Percentiles rank a stretch among this genome's conserved stretches.
Conservation (phyloP, 2,888 invertebrate species). For the Calephelis perditalis region DNA sequence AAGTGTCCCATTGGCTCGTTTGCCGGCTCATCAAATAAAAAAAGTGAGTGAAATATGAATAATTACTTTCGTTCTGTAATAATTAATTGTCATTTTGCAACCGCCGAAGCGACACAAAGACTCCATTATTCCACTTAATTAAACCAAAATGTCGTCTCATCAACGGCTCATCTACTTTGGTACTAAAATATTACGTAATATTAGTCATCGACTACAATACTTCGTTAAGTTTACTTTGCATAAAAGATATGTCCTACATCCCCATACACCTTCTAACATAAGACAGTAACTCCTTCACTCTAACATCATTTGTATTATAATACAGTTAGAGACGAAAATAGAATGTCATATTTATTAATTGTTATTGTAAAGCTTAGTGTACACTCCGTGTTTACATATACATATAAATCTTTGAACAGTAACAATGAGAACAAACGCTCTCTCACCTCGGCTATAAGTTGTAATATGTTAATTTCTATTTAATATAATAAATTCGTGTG, state of each 20-base stretch:
- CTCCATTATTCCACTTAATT: constrained; percentile 18
- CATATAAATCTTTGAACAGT: constrained; percentile 58
- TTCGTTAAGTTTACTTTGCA: constrained; percentile 59
- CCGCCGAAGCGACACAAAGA: constrained; percentile 9
- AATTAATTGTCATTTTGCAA: constrained; percentile 13
- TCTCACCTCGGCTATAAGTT: constrained; percentile 49
- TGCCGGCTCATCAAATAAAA: background rate
- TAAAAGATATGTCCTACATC: constrained; percentile 42
- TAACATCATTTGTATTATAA: constrained; percentile 13
- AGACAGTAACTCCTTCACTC: constrained; percentile 15
- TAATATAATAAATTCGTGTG: constrained; percentile 65
- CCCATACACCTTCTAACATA: constrained; percentile 5
- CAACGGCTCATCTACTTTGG: constrained; percentile 44
- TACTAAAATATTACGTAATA: constrained; percentile 45
- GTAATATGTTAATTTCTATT: constrained; percentile 75
- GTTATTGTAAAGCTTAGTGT: constrained; percentile 18
- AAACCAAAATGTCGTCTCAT: constrained; percentile 41
- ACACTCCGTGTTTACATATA: constrained; percentile 61
- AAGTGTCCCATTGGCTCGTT: no score
- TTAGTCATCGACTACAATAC: constrained; percentile 56
- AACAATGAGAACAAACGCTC: constrained; percentile 55
- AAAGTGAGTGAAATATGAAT: background rate
- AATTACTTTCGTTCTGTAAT: constrained; percentile 2
- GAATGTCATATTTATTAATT: constrained; percentile 15
- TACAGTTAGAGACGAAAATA: constrained; percentile 17